These are phyloP conservation scores for Polylopha cassiicola DNA, from an alignment of 2,888 invertebrate genomes.

Conservation along the genomic window DNA sequence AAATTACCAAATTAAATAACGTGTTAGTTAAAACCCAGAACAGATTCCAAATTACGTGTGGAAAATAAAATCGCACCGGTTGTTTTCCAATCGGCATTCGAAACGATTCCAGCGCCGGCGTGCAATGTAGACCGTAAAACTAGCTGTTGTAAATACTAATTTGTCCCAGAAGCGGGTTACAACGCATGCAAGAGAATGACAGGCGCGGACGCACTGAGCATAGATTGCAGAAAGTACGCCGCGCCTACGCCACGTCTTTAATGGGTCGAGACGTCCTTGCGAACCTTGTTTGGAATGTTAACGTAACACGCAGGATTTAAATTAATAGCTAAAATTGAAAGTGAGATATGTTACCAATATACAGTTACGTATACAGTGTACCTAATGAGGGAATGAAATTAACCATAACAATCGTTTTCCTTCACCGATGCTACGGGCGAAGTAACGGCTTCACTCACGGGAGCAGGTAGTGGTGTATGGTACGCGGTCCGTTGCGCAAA, in stretches of 20 bases:
- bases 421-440: constrained; percentile 3
- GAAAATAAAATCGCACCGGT: too few relatives aligned
- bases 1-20: background rate
- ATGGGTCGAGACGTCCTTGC: background rate
- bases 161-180: constrained; percentile 8
- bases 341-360: too few relatives aligned
- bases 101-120: constrained; percentile 3
- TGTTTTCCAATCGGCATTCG: constrained; percentile 9
- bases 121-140: constrained; percentile 16
- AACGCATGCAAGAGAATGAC: constrained; percentile 11
- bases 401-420: too few relatives aligned
- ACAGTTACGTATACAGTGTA: too few relatives aligned
- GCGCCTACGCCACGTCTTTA: background rate
- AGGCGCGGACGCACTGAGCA: constrained; percentile 9
- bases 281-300: background rate
- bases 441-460: constrained; percentile 17
- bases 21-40: constrained; percentile 2
- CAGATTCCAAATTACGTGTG: too few relatives aligned
- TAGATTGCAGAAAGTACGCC: constrained; percentile 13
- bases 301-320: background rate
- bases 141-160: constrained; percentile 15
- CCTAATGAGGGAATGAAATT: too few relatives aligned
- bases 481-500: constrained; percentile 57
- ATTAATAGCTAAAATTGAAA: constrained; percentile 2
- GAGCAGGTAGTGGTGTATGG: constrained; percentile 36